Conservation (phyloP, 1,140 invertebrate species). For the Pararge aegeria region DNA sequence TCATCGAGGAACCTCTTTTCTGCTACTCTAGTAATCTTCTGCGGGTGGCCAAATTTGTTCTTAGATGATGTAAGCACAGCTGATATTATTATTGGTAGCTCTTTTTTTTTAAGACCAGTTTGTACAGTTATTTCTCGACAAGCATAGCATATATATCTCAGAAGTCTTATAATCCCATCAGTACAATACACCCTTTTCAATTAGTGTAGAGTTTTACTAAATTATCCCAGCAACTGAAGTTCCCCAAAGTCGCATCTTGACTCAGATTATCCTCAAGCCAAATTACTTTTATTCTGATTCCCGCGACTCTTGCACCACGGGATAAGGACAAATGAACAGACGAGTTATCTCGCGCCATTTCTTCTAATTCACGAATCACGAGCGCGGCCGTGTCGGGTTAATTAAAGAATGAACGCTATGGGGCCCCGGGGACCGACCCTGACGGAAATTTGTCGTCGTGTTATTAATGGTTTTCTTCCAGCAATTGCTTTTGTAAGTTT, state of each 20-base stretch:
- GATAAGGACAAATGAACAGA: conserved; percentile 56
- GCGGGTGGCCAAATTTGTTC: too few relatives aligned
- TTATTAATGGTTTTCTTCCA: conserved; percentile 4
- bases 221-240: background rate
- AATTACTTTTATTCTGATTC: conserved; percentile 33
- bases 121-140: too few relatives aligned
- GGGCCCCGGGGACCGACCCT: background rate
- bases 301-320: conserved; percentile 29
- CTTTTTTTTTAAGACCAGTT: too few relatives aligned
- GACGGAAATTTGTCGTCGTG: conserved; percentile 1
- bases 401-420: conserved; percentile 6
- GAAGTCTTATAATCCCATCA: too few relatives aligned
- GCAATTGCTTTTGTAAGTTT: background rate
- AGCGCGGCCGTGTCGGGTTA: background rate
- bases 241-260: background rate
- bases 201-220: too few relatives aligned
- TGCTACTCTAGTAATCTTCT: too few relatives aligned
- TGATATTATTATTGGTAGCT: too few relatives aligned
- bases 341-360: conserved; percentile 50
- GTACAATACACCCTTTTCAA: too few relatives aligned
- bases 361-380: conserved; percentile 24
- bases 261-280: conserved; percentile 5
- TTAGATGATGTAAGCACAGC: too few relatives aligned
- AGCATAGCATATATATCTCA: too few relatives aligned
- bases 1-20: too few relatives aligned